These are phyloP conservation scores for Leiothrix lutea DNA, from an alignment of 2,113 vertebrate genomes.

Conservation along the genomic window DNA sequence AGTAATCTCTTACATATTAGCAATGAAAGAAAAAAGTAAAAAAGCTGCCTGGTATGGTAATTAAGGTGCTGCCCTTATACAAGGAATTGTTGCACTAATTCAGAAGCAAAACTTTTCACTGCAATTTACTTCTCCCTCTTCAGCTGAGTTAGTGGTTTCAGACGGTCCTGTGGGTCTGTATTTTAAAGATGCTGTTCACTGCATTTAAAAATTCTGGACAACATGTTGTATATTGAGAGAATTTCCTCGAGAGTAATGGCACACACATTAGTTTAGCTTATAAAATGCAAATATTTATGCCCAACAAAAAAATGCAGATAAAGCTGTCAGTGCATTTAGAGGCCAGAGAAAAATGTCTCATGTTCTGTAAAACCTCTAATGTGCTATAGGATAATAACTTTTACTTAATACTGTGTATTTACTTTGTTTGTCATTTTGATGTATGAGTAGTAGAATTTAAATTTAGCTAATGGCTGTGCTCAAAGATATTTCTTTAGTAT, in stretches of 20 bases:
- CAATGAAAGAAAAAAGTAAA: neutral
- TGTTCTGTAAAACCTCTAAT: neutral
- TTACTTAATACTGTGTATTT: neutral
- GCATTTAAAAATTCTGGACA: neutral
- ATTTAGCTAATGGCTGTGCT: neutral
- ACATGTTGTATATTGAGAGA: neutral
- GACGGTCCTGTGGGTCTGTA: neutral
- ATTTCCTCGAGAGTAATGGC: constrained; percentile 24
- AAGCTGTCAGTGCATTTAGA: neutral
- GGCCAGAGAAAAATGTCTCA: neutral
- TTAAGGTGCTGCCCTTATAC: neutral
- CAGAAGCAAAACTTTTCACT: neutral
- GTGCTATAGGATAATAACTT: neutral
- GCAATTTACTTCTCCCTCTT: neutral
- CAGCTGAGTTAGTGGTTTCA: constrained; percentile 5
- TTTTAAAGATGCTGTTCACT: neutral
- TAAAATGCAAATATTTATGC: constrained; percentile 26
- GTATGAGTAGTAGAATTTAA: neutral
- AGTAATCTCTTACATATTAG: constrained; percentile 9
- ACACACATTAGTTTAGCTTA: neutral
- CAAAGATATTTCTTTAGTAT: neutral
- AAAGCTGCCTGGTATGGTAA: neutral
- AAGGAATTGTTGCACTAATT: neutral
- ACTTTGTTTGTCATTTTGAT: neutral
- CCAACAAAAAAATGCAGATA: neutral